phyloP scores from a whole-genome alignment of 2,888 invertebrate genomes.

The Cheilosia variabilis region DNA sequence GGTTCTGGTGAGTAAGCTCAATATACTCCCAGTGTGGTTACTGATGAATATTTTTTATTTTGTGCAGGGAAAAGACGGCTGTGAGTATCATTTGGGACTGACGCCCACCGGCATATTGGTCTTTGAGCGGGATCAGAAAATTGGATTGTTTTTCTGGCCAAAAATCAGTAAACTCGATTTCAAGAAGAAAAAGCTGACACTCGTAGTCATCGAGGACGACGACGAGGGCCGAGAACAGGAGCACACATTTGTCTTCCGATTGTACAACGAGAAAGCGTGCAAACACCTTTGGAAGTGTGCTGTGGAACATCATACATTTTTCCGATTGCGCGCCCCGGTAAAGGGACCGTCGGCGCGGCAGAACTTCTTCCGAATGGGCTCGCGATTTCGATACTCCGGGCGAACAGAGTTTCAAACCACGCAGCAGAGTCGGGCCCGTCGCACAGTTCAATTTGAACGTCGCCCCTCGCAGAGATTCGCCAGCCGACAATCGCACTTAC shows the following conservation, averaged over 20 bases:
- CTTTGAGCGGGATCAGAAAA: constrained; percentile 98
- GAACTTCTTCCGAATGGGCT: constrained; percentile 99
- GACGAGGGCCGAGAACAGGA: constrained; percentile 98
- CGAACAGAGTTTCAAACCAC: constrained; percentile 99
- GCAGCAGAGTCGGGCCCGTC: constrained; percentile 93
- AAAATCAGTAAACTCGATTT: constrained; percentile 99
- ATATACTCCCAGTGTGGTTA: neutral
- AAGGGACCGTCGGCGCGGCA: constrained; percentile 95
- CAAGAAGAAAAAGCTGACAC: constrained; percentile 97
- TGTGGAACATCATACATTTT: constrained; percentile 99
- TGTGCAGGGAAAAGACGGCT: constrained; percentile 94
- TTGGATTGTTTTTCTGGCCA: constrained; percentile 99
- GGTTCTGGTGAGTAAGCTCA: constrained; percentile 87
- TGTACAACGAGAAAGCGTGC: constrained; percentile 98
- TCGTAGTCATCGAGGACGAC: constrained; percentile 99
- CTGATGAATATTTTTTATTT: constrained; percentile 23
- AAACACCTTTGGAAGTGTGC: constrained; percentile 99
- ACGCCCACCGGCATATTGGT: constrained; percentile 99
- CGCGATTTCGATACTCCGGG: constrained; percentile 95
- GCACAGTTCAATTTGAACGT: constrained; percentile 98
- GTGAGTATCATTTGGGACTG: constrained; percentile 97
- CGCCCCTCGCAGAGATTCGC: constrained; percentile 98
- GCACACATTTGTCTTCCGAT: constrained; percentile 98
- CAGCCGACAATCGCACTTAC: constrained; percentile 94
- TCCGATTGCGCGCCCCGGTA: constrained; percentile 94